Percentiles rank a stretch among this genome's conserved stretches.
Conservation (phyloP, 2,888 invertebrate species). For the Venusia cambrica region DNA sequence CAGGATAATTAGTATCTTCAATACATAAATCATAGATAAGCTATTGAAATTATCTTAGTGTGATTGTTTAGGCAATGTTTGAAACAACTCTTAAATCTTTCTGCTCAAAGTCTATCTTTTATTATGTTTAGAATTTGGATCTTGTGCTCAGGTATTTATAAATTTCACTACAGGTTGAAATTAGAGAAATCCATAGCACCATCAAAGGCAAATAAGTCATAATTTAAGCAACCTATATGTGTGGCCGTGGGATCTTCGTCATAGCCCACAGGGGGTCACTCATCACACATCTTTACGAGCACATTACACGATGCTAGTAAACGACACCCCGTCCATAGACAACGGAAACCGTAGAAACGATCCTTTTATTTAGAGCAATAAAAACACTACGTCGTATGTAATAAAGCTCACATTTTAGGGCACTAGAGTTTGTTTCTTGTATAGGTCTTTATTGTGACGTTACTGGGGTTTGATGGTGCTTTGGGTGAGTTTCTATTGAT, state of each 20-base stretch:
- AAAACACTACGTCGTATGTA: constrained; percentile 10
- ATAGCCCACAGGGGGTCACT: constrained; percentile 47
- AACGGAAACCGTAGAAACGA: constrained; percentile 10
- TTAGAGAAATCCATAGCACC: too few relatives aligned
- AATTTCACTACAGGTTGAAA: too few relatives aligned
- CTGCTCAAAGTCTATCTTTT: too few relatives aligned
- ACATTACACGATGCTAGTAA: constrained; percentile 42
- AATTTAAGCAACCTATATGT: constrained; percentile 26
- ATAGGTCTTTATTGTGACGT: constrained; percentile 26
- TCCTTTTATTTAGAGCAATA: constrained; percentile 12
- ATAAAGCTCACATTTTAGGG: constrained; percentile 20
- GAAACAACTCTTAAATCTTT: too few relatives aligned
- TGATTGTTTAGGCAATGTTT: too few relatives aligned
- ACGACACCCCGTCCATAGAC: constrained; percentile 37
- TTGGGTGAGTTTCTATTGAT: constrained; percentile 11
- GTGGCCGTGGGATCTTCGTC: constrained; percentile 30
- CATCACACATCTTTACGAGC: constrained; percentile 55
- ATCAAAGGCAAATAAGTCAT: too few relatives aligned
- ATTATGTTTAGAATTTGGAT: too few relatives aligned
- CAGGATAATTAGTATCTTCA: too few relatives aligned
- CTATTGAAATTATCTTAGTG: too few relatives aligned
- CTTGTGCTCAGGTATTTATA: too few relatives aligned
- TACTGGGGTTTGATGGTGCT: constrained; percentile 28
- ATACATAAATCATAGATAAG: too few relatives aligned
- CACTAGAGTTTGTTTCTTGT: constrained; percentile 12